Evolutionary conservation across 1,140 invertebrate species (phyloP), one percentile per base, ranked within the genome.

Genomic region (Oryctes rhinoceros): DNA sequence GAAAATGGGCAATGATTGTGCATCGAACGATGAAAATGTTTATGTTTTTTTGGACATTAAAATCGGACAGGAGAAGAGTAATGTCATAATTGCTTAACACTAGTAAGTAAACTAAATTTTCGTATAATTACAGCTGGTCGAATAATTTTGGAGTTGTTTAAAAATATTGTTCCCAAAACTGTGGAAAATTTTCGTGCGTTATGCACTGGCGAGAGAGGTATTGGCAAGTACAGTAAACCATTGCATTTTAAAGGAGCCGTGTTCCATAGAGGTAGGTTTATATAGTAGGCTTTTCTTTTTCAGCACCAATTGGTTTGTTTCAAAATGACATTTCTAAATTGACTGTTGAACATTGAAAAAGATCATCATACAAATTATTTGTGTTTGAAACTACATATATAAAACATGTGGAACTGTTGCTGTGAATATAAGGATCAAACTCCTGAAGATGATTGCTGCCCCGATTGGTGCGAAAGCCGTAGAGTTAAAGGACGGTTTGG

Each of bases 151-250:
- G 92, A 96, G 90, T 89, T 97, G 65, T 92, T 93, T 83, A 94
- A 93, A 85, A 92, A 99, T 91, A 89, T 95, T 81, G 96, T 96
- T 20, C 98, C 98, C 48, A 94, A 92, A 88, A 98, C 97, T 77
- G 94, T 93, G 71, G 95, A 97, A 89, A 99, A 99, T 89, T 98
- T 99, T 88, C 90, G 95, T 84, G 92, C 92, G 4, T 86, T 99
- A 2, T 98, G 96, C 86, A 97, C 96, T 0, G 96, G 96, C 18
- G 95, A 96, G 88, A 93, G 91, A 82, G 95, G 95, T 15, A 88
- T 91, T 67, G 94, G 94, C 0, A 86, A 84, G n/a, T 87, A 89
- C 81, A 92, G 92, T 1, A 93, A 93, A 85, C 92, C 90, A 11
- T 86, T 96, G 6, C 93, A 94, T 88, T 96, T 92, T 83, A 96